Conservation (phyloP, 2,888 invertebrate species). For the Ischnura elegans region DNA sequence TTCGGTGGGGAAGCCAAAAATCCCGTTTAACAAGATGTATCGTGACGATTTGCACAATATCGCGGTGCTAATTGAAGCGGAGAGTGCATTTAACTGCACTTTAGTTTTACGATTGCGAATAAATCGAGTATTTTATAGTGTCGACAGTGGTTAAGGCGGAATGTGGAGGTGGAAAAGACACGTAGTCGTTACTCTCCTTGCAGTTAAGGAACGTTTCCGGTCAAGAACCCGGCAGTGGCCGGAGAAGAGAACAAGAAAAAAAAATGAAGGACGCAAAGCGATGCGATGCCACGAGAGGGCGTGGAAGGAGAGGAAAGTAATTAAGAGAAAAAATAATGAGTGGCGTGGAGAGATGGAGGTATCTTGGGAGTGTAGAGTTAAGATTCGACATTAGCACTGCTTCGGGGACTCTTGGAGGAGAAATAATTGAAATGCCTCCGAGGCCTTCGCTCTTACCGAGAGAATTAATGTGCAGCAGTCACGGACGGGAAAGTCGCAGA, state of each 20-base stretch:
- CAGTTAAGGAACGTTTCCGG: neutral
- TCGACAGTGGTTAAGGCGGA: no score
- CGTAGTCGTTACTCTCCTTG: neutral
- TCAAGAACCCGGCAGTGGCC: neutral
- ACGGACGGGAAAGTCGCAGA: neutral
- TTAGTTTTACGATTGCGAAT: no score
- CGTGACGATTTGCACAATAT: no score
- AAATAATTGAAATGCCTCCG: neutral
- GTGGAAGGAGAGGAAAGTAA: neutral
- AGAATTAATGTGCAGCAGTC: neutral
- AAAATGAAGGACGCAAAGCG: neutral
- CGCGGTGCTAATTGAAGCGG: no score
- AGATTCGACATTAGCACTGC: neutral
- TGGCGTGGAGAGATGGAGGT: neutral
- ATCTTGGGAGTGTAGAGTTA: no score
- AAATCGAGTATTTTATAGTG: no score
- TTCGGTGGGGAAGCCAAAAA: no score
- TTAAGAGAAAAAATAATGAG: conserved; percentile 3
- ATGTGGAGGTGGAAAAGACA: neutral
- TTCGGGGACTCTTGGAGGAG: neutral
- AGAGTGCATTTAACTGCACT: no score
- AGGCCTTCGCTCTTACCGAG: neutral
- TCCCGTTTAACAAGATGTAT: no score
- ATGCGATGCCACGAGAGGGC: neutral
- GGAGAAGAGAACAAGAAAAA: neutral